Base-by-base conservation (phyloP, 2,797 vertebrate genomes). In the Propithecus deckenii region DNA sequence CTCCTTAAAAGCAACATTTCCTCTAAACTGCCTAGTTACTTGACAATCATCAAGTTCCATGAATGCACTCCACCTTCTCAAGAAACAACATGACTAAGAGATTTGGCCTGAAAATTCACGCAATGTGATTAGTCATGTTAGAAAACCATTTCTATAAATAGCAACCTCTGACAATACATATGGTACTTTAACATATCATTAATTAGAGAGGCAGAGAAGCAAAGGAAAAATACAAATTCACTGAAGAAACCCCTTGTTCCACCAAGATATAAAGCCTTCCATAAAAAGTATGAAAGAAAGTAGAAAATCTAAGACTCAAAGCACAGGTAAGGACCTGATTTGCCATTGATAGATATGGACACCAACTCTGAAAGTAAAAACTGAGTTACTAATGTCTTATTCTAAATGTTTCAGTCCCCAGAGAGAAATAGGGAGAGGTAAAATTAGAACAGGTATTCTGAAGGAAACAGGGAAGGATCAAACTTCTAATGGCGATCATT, bases 121-220 rank as follows among this genome's bases (percentile, higher is more conserved):
- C 43, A 96, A 80, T 52, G 52, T 93, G 75, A 91, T 91, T 92
- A 96, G 81, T 94, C 67, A 63, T 74, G 50, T 94, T 96, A 96
- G 79, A 96, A 96, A 95, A 94, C 30, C 76, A 79, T 76, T 96
- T 32, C 46, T 52, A 75, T 94, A 96, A 89, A 86, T 72, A 95
- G 83, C 50, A 95, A 83, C 38, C 30, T 94, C 81, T 96, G 92
- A 94, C 57, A 91, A 83, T 55, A 65, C 32, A 84, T 57, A 71
- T 57, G 10, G 38, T 86, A 92, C n/a, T 92, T 83, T 75, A 86
- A 75, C 79, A 93, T 86, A 86, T n/a, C 35, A 87, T 91, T 86
- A 79, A 78, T 95, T 96, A 85, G 41, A 88, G 35, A 96, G 32
- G 88, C 32, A 50, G 72, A 90, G 35, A 93, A 86, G 67, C 55